phyloP scores from a whole-genome alignment of 2,888 invertebrate genomes.

The Chorisops tibialis region DNA sequence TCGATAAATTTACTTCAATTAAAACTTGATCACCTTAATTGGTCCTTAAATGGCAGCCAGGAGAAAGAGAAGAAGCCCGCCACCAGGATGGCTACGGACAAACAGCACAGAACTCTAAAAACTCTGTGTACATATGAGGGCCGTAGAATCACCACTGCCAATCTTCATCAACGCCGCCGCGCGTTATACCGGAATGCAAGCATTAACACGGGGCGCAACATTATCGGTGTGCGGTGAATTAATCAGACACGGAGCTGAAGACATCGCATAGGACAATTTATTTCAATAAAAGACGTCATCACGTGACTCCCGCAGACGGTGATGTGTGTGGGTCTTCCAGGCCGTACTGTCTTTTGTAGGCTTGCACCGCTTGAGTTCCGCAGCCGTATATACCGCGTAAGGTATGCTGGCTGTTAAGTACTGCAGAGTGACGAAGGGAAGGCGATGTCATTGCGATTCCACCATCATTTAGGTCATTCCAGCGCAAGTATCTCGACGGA shows the following conservation, averaged over 20 bases:
- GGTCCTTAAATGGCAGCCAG: slow-evolving; percentile 35
- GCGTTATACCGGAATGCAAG: too few relatives aligned
- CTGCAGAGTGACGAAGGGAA: too few relatives aligned
- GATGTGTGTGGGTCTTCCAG: slow-evolving; percentile 16
- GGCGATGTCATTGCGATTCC: neutral
- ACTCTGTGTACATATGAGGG: too few relatives aligned
- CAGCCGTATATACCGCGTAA: neutral
- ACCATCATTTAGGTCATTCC: slow-evolving; percentile 17
- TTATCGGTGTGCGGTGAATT: slow-evolving; percentile 9
- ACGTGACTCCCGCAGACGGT: slow-evolving; percentile 17
- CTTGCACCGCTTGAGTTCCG: slow-evolving; percentile 13
- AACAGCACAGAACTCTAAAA: neutral
- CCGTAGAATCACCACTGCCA: too few relatives aligned
- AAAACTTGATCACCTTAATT: slow-evolving; percentile 51
- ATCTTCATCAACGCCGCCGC: too few relatives aligned
- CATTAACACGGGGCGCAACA: too few relatives aligned
- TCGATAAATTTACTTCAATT: slow-evolving; percentile 40
- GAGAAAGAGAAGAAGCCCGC: neutral
- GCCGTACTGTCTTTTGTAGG: slow-evolving; percentile 5
- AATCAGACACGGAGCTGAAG: slow-evolving; percentile 22
- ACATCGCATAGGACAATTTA: slow-evolving; percentile 16
- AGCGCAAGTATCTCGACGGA: neutral
- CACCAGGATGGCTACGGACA: neutral
- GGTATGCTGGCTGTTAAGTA: slow-evolving; percentile 23
- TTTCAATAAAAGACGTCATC: slow-evolving; percentile 23